Conservation (phyloP, 2,888 invertebrate genomes). For the Laothoe populi region DNA sequence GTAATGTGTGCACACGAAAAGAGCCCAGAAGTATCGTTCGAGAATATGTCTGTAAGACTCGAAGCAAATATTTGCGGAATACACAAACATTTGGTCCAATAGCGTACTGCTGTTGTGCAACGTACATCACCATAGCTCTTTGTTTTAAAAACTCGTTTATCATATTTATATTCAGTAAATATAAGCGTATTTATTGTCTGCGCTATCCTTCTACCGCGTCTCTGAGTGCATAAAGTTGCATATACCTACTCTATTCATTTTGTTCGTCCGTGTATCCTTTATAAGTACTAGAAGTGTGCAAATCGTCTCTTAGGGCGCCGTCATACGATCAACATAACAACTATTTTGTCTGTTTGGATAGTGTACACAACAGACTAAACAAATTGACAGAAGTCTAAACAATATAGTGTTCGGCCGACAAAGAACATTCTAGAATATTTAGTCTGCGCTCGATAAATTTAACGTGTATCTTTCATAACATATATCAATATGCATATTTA, state of each 20-base stretch:
- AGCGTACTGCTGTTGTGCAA: too few relatives aligned
- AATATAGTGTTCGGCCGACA: neutral
- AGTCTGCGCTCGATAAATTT: neutral
- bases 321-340: neutral
- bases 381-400: neutral
- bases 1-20: too few relatives aligned
- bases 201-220: neutral
- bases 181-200: slow-evolving; percentile 1
- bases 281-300: neutral
- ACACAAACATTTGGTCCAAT: too few relatives aligned
- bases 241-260: neutral
- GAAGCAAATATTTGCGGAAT: too few relatives aligned
- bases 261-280: neutral
- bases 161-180: neutral
- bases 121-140: too few relatives aligned
- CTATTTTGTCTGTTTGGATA: neutral
- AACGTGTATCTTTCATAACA: neutral
- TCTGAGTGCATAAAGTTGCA: neutral
- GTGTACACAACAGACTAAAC: neutral
- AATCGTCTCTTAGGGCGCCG: neutral
- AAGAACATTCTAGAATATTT: neutral
- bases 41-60: too few relatives aligned
- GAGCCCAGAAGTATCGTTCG: too few relatives aligned
- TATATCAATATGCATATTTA: neutral
- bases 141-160: slow-evolving; percentile 3